Evolutionary conservation across 2,113 vertebrate genomes (phyloP).

Genomic region (Hucho hucho): DNA sequence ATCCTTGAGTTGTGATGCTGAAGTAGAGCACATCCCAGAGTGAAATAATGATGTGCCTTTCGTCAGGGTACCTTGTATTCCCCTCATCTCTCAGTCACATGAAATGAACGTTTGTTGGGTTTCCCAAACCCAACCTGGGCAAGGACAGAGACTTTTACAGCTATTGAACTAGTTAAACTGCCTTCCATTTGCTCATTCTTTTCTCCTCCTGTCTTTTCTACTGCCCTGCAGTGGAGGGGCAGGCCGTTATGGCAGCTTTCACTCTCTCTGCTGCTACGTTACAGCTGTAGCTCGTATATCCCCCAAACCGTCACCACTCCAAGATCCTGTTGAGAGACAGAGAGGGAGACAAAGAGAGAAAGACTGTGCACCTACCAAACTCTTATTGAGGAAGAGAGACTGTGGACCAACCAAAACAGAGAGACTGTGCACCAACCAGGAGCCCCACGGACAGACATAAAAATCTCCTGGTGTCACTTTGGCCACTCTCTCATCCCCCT

Average conservation of each 20-base stretch:
- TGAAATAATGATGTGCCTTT: background rate
- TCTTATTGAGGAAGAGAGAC: no score
- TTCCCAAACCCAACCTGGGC: background rate
- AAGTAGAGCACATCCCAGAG: background rate
- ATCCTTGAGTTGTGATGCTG: background rate
- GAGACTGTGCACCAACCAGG: no score
- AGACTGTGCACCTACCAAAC: no score
- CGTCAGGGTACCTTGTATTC: background rate
- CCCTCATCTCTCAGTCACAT: background rate
- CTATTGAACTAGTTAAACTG: background rate
- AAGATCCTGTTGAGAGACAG: background rate
- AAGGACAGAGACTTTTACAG: background rate
- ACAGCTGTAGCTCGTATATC: background rate
- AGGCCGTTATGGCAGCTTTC: background rate
- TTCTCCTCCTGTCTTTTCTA: background rate
- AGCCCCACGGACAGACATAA: no score
- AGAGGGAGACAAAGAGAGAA: background rate
- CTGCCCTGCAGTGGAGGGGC: background rate
- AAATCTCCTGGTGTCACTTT: conserved; percentile 16
- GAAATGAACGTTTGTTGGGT: background rate
- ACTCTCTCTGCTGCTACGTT: background rate
- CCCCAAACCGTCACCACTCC: no score
- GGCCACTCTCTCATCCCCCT: conserved; percentile 15
- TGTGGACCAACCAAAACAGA: no score
- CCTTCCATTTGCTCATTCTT: background rate